Evolutionary conservation across 2,797 vertebrate genomes (phyloP).

Genomic region (Moxostoma hubbsi): DNA sequence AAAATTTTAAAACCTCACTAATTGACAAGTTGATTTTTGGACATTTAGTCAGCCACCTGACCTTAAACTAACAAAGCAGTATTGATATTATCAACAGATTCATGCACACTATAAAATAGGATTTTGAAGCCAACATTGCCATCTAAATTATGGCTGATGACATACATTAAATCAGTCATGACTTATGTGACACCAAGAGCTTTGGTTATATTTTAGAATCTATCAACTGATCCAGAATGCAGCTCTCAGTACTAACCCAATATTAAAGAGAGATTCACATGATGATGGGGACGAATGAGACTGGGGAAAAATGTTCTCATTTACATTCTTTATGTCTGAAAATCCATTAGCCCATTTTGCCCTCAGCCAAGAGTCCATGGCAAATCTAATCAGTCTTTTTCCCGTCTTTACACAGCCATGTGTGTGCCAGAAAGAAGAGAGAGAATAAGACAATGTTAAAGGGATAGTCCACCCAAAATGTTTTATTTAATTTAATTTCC

Average conservation of each 20-base stretch:
- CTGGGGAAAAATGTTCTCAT: constrained; percentile 43
- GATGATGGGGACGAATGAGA: constrained; percentile 29
- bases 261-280: constrained; percentile 13
- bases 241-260: constrained; percentile 21
- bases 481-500: too few relatives aligned
- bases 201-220: constrained; percentile 9
- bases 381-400: constrained; percentile 58
- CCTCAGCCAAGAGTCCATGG: constrained; percentile 51
- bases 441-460: constrained; percentile 7
- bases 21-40: too few relatives aligned
- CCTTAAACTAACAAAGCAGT: background rate
- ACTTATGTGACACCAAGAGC: constrained; percentile 13
- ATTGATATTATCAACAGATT: constrained; percentile 2
- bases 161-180: constrained; percentile 16
- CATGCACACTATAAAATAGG: background rate
- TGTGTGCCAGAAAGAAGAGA: constrained; percentile 12
- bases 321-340: constrained; percentile 56
- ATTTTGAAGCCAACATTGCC: background rate
- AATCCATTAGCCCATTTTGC: constrained; percentile 61
- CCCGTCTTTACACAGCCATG: constrained; percentile 37
- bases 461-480: too few relatives aligned
- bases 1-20: too few relatives aligned
- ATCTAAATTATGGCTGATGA: background rate
- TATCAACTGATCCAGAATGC: background rate
- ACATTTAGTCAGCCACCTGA: background rate